Percentiles rank a stretch among this genome's conserved stretches.
Conservation (phyloP, 2,888 invertebrate species). For the Gerosis bhagava region DNA sequence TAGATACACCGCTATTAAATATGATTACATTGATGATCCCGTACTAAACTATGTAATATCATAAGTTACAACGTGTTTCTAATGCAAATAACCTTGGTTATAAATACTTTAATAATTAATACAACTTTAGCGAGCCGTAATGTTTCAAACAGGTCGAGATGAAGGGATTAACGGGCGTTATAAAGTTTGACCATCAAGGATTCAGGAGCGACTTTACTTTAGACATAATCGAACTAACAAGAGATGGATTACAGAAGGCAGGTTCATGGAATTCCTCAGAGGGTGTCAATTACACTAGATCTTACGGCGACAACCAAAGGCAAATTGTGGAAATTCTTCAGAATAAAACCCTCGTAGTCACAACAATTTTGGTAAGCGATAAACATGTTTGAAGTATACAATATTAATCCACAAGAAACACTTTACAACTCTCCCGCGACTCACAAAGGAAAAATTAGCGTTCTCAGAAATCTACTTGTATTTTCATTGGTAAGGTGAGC, state of each 20-base stretch:
- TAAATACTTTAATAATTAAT: constrained; percentile 19
- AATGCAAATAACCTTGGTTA: constrained; percentile 10
- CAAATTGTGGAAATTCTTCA: constrained; percentile 95
- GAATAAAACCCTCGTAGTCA: constrained; percentile 95
- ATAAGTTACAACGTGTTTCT: constrained; percentile 2
- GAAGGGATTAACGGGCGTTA: constrained; percentile 95
- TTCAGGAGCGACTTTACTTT: constrained; percentile 95
- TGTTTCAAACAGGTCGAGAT: constrained; percentile 89
- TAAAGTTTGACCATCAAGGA: constrained; percentile 97
- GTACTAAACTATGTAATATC: neutral
- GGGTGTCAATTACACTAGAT: constrained; percentile 93
- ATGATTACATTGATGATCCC: too few species aligned
- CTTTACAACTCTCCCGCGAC: constrained; percentile 52
- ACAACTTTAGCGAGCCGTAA: constrained; percentile 12
- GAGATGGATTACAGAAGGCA: constrained; percentile 91
- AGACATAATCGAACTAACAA: constrained; percentile 94
- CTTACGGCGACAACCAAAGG: constrained; percentile 92
- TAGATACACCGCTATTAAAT: too few species aligned
- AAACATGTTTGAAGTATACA: constrained; percentile 38
- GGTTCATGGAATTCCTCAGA: constrained; percentile 95
- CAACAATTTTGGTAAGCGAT: constrained; percentile 92
- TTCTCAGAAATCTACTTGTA: constrained; percentile 45
- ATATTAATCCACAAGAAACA: constrained; percentile 48
- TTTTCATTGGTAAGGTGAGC: constrained; percentile 41
- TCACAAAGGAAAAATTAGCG: constrained; percentile 59